Conservation (phyloP, 2,888 invertebrate genomes). For the Hemaris fuciformis region DNA sequence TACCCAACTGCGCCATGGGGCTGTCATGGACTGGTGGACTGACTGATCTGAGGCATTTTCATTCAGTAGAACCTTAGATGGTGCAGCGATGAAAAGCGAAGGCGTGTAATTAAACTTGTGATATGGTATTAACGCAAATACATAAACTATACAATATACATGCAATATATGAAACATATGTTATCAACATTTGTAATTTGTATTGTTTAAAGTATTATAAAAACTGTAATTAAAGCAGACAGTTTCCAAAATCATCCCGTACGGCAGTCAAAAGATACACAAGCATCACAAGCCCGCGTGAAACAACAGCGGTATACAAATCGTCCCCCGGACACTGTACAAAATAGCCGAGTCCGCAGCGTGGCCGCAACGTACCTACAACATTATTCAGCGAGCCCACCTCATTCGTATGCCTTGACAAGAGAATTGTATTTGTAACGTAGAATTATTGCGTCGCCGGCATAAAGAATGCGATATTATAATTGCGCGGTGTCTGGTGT, state of each 20-base stretch:
- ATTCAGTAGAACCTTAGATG: no score
- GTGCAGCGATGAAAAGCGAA: no score
- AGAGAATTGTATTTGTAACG: conserved; percentile 67
- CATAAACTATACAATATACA: no score
- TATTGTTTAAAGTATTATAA: no score
- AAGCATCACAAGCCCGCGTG: not conserved
- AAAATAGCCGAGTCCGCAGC: conserved; percentile 5
- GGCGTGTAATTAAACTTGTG: no score
- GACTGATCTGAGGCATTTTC: no score
- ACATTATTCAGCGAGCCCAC: conserved; percentile 59
- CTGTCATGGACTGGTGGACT: no score
- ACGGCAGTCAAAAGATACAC: not conserved
- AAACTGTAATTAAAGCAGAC: no score
- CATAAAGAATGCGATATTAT: conserved; percentile 11
- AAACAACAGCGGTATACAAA: not conserved
- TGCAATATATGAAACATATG: no score
- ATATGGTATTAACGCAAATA: no score
- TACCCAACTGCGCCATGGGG: no score
- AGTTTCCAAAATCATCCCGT: not conserved
- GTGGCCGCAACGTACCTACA: conserved; percentile 1
- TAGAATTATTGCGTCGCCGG: conserved; percentile 55
- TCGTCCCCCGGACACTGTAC: not conserved
- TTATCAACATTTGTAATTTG: no score
- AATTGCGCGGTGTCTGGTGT: not conserved
- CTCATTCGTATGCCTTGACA: conserved; percentile 64